These are phyloP conservation scores for Sorex araneus DNA, from an alignment of 2,113 vertebrate species.

Conservation along the genomic window DNA sequence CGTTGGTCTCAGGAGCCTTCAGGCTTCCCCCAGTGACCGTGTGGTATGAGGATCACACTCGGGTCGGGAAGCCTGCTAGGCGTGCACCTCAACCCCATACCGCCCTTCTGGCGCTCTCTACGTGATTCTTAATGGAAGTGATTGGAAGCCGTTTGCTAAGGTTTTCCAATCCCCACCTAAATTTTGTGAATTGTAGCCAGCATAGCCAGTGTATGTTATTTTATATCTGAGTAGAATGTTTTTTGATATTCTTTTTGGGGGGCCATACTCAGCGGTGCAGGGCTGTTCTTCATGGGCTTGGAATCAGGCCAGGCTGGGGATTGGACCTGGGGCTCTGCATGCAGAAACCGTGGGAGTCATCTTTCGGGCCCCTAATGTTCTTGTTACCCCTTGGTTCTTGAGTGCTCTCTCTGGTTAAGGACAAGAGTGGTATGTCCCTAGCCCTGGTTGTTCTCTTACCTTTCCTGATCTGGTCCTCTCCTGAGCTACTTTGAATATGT, in stretches of 20 bases:
- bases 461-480: background rate
- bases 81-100: too few species aligned
- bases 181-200: background rate
- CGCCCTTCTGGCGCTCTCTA: too few species aligned
- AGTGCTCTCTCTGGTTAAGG: background rate
- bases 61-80: too few species aligned
- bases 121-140: too few species aligned
- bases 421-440: background rate
- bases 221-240: conserved; percentile 19
- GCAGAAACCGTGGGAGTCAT: too few species aligned
- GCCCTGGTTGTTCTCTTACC: background rate
- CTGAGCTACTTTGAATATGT: conserved; percentile 53
- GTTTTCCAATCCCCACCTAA: background rate
- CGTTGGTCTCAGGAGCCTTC: too few species aligned
- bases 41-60: too few species aligned
- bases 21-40: too few species aligned
- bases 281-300: too few species aligned
- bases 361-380: background rate
- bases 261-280: too few species aligned
- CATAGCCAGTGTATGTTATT: background rate
- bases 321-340: too few species aligned
- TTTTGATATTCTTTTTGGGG: background rate
- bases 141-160: background rate
- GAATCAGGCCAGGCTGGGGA: too few species aligned
- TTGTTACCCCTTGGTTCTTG: conserved; percentile 15